phyloP scores from a whole-genome alignment of 2,797 vertebrate species.

The Leptoclinus maculatus region DNA sequence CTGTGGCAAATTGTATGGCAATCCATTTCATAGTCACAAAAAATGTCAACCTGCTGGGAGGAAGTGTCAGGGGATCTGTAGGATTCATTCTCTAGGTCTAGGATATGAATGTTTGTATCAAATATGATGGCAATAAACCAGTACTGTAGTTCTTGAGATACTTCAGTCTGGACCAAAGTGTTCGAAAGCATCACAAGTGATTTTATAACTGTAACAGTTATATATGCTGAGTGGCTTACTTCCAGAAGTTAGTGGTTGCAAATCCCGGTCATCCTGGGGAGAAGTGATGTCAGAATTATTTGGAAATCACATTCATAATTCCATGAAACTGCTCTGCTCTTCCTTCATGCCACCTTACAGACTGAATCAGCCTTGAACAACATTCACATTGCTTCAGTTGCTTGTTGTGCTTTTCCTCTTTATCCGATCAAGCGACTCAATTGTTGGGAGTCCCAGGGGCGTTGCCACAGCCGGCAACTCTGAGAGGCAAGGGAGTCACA shows the following conservation, averaged over 20 bases:
- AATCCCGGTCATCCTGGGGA: conserved; percentile 9
- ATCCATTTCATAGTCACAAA: no score
- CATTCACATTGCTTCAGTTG: conserved; percentile 47
- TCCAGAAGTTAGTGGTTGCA: conserved; percentile 8
- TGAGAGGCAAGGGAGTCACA: conserved; percentile 9
- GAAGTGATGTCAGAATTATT: conserved; percentile 35
- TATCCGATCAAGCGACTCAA: conserved; percentile 31
- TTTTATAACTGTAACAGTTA: conserved; percentile 2
- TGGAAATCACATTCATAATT: conserved; percentile 36
- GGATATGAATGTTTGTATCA: no score
- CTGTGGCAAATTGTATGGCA: no score
- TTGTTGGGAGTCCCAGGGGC: conserved; percentile 5
- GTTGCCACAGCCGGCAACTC: neutral
- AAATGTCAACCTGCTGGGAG: no score
- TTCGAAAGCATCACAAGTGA: neutral
- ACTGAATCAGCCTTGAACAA: conserved; percentile 45
- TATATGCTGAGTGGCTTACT: neutral
- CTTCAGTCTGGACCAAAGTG: neutral
- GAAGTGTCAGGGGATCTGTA: no score
- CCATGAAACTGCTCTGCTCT: conserved; percentile 8
- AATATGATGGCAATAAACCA: neutral
- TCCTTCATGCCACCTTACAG: conserved; percentile 7
- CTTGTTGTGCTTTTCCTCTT: conserved; percentile 31
- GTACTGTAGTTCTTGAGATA: neutral
- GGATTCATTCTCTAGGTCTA: no score